These are phyloP conservation scores for Budorcas taxicolor DNA, from an alignment of 2,113 vertebrate species.

Conservation along the genomic window DNA sequence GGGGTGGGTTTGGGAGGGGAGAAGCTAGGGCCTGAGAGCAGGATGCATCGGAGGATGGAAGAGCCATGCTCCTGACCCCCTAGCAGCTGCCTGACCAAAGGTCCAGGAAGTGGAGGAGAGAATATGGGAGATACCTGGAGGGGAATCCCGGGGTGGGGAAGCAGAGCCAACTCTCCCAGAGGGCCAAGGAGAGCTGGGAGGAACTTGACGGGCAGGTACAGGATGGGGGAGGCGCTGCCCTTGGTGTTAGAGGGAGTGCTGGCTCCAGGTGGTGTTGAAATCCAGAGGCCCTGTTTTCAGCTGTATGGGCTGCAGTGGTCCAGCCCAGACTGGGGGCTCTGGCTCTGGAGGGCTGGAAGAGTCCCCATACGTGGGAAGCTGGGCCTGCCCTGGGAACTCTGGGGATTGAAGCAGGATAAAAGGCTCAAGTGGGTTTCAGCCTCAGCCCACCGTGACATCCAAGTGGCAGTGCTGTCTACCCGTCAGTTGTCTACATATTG, in stretches of 20 bases:
- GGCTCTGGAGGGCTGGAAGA: background rate
- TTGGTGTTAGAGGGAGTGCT: background rate
- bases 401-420: background rate
- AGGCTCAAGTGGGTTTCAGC: background rate
- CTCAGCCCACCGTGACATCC: background rate
- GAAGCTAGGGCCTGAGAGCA: background rate
- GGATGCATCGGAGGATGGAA: background rate
- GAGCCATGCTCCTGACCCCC: background rate
- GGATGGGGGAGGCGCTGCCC: background rate
- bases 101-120: background rate
- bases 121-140: rapidly evolving
- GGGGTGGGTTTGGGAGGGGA: background rate
- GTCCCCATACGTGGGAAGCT: background rate
- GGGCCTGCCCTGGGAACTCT: background rate
- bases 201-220: background rate
- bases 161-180: background rate
- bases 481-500: rapidly evolving
- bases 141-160: background rate
- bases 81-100: background rate
- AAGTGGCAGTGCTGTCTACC: background rate
- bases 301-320: rapidly evolving
- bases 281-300: background rate
- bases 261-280: background rate
- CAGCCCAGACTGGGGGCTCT: background rate
- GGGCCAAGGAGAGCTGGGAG: background rate